Evolutionary conservation across 2,888 invertebrate species (phyloP).

Genomic region (Drosophila stalkeri): DNA sequence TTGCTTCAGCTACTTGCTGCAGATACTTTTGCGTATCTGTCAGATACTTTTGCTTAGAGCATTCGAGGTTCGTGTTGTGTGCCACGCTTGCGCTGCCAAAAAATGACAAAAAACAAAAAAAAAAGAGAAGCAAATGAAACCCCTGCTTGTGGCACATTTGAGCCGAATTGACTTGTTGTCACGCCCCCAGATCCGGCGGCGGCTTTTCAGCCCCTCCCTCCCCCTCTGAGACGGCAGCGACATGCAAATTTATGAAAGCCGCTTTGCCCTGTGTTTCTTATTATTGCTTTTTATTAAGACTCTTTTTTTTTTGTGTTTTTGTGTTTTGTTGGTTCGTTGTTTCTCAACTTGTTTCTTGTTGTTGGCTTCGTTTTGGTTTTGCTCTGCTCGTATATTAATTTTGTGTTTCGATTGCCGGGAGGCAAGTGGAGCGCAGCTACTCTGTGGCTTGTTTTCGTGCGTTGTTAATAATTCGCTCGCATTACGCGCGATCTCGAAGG

Average conservation of each 20-base stretch:
- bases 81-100: slow-evolving; percentile 9
- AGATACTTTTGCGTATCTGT: slow-evolving; percentile 10
- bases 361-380: slow-evolving; percentile 14
- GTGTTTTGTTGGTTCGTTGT: slow-evolving; percentile 4
- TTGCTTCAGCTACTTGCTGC: background rate
- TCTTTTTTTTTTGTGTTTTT: slow-evolving; percentile 5
- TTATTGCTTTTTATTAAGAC: slow-evolving; percentile 63
- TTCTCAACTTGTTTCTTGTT: slow-evolving; percentile 35
- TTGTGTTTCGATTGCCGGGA: slow-evolving; percentile 30
- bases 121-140: background rate
- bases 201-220: slow-evolving; percentile 19
- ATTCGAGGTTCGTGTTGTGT: slow-evolving; percentile 15
- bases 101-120: slow-evolving; percentile 3
- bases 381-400: slow-evolving; percentile 51
- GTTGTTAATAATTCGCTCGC: slow-evolving; percentile 81
- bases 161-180: slow-evolving; percentile 80
- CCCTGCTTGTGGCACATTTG: slow-evolving; percentile 62
- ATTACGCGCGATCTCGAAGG: slow-evolving; percentile 79
- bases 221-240: slow-evolving; percentile 48
- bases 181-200: slow-evolving; percentile 67
- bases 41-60: slow-evolving; percentile 37
- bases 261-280: slow-evolving; percentile 69
- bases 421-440: slow-evolving; percentile 21
- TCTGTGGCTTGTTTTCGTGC: slow-evolving; percentile 69
- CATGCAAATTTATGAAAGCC: slow-evolving; percentile 81